Evolutionary conservation across 2,888 invertebrate genomes (phyloP).

Genomic region (Branchipolynoe longqiensis): DNA sequence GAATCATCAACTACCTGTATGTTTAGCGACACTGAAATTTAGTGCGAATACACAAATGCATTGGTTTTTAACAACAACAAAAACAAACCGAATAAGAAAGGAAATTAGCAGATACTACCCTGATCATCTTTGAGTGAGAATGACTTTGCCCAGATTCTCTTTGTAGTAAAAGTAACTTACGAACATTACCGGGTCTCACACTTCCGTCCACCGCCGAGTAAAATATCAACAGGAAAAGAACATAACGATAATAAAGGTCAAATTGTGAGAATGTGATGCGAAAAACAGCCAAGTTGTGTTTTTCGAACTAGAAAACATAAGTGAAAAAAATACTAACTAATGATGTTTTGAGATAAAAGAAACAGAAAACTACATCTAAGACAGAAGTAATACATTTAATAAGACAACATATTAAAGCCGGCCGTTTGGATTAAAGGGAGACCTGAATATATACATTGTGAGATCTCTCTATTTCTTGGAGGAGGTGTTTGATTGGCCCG

Average conservation of each 20-base stretch:
- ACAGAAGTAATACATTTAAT: no score
- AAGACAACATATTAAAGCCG: no score
- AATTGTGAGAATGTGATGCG: not conserved
- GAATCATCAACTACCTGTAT: not conserved
- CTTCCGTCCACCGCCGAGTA: constrained; percentile 6
- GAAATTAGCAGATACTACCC: not conserved
- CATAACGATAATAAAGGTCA: not conserved
- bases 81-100: not conserved
- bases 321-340: not conserved
- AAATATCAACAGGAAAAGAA: not conserved
- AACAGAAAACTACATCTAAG: not conserved
- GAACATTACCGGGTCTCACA: not conserved
- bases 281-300: not conserved
- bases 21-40: no score
- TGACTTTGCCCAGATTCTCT: not conserved
- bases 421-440: not conserved
- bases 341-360: not conserved
- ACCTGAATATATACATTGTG: no score
- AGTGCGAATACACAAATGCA: not conserved
- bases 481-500: no score
- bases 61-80: not conserved
- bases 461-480: no score
- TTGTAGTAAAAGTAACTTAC: not conserved
- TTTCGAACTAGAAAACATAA: not conserved
- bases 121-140: not conserved